Conservation (phyloP, 92 coral and sea anemone genomes). For the Epizoanthus scotinus region DNA sequence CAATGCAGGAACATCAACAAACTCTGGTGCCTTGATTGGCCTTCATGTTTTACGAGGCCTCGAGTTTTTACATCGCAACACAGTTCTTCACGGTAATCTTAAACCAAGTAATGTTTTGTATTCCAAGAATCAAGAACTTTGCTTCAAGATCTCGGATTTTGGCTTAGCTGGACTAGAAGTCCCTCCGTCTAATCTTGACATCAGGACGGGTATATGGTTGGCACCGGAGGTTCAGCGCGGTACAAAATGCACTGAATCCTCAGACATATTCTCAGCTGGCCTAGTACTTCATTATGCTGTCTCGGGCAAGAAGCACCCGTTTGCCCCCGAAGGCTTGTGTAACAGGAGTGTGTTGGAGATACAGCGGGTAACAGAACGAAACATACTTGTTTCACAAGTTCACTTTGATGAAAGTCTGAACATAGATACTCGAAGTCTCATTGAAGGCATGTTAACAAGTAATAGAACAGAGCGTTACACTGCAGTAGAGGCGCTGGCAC, state of each 20-base stretch:
- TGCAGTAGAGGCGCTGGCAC: background rate
- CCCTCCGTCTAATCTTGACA: background rate
- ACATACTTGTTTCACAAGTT: background rate
- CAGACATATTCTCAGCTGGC: constrained; percentile 6
- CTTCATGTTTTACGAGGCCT: constrained; percentile 19
- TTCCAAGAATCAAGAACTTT: background rate
- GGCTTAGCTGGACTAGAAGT: background rate
- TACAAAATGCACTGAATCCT: background rate
- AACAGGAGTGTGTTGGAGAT: background rate
- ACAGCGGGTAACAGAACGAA: constrained; percentile 12
- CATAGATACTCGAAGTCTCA: background rate
- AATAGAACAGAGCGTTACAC: background rate
- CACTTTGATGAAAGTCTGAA: background rate
- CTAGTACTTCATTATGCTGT: constrained; percentile 5
- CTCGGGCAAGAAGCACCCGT: constrained; percentile 5
- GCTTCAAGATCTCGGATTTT: constrained; percentile 14
- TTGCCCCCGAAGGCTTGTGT: constrained; percentile 1
- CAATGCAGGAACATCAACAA: background rate
- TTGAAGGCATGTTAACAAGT: background rate
- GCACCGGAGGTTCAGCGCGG: constrained; percentile 27
- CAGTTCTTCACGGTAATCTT: constrained; percentile 14
- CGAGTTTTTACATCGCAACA: constrained; percentile 1
- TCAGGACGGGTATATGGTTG: constrained; percentile 5
- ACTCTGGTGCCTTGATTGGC: background rate
- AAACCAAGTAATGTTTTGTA: constrained; percentile 8